Evolutionary conservation across 2,888 invertebrate species (phyloP), one percentile per base, ranked within the genome.

Genomic region (Cyaniris semiargus): DNA sequence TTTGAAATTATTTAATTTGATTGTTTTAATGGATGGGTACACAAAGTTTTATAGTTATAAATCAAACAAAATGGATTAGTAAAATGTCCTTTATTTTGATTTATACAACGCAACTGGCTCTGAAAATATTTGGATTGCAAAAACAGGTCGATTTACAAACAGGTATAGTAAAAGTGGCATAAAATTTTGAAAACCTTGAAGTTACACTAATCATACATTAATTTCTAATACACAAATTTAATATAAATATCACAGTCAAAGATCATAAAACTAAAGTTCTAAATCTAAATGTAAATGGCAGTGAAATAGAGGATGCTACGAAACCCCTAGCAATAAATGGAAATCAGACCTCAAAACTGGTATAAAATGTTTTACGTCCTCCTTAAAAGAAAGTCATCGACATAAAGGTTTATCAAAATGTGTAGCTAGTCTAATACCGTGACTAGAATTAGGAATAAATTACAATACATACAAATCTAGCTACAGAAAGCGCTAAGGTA

Each of bases 171-270:
- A 78, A 81, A 79, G 78, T 79, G 78, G 80, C 78, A 82, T 81
- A 84, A 84, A 85, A 83, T 80, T 83, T 83, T 81, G 81, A 81
- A 83, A 82, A 79, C 79, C 81, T 82, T 83, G 78, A 81, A 79
- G 74, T 77, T 80, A 79, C 78, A 79, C 87, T 90, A 87, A 79
- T 87, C 82, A 88, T 90, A 92, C 85, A 88, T 88, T 89, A 80
- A 81, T 78, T 80, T 80, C 91, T 92, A 92, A 90, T 91, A 92
- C 92, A 92, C 89, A 88, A 91, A 90, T 92, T 86, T 92, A 92
- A 91, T 88, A 93, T 93, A 93, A 93, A 92, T 94, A 94, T 94
- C 93, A 94, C 93, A 94, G 93, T 93, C 93, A 90, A 92, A 91
- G 88, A 90, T 93, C 91, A 92, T 86, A 91, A 85, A 91, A 90